Evolutionary conservation across 2,797 vertebrate species (phyloP), one percentile per base, ranked within the genome.

Genomic region (Lepus oiostolus): DNA sequence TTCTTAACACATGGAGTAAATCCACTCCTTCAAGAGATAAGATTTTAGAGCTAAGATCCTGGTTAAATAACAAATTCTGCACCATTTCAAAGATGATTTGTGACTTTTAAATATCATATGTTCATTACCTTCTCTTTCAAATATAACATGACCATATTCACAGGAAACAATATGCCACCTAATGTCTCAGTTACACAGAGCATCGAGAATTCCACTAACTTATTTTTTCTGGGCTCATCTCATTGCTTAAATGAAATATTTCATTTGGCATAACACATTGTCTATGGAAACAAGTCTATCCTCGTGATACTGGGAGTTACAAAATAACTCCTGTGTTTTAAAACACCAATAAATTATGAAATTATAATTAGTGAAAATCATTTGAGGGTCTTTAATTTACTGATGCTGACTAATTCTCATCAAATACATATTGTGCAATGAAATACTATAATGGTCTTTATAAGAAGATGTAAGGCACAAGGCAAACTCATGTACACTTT

Each of bases 301-400:
- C 52, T 94, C 83, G 26, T 83, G 87, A 75, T 77, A 0, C 47
- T 76, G 14, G 54, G 30, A 88, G 22, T 58, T 92, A 92, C 30
- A 88, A 95, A 96, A 90, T 85, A 91, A 50, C 11, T 86, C 5
- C 6, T 24, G 10, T 58, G 28, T 88, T 93, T 84, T 70, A 74
- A 96, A 93, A 93, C 68, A 85, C 82, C 77, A 89, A 80, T 80
- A 95, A 93, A 86, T 88, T 16, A 82, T 82, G 38, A 92, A 93
- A 58, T 74, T 87, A 58, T 81, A 93, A 94, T 82, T 85, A 93
- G 80, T 67, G 79, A 91, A 91, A 90, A 28, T 82, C 35, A 92
- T 77, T 95, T 88, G 79, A 81, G 30, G 38, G 42, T 77, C 58
- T 91, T 95, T 92, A 87, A 97, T 79, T 30, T 71, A 90, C 52